Conservation (phyloP, 1,140 invertebrate genomes). For the Elymnias hypermnestra region DNA sequence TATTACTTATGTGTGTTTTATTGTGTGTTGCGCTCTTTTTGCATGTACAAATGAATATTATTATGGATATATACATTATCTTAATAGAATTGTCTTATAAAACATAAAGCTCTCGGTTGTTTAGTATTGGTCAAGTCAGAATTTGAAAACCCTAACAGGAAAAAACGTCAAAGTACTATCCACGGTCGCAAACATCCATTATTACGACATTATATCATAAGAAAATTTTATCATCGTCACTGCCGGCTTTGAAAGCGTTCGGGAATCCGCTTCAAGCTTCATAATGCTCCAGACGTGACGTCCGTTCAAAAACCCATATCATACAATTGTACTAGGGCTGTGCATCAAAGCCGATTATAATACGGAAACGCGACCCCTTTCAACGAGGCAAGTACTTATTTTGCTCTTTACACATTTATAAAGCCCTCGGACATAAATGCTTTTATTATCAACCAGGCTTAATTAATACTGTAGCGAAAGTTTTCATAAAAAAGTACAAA, state of each 20-base stretch:
- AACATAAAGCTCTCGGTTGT: too few relatives aligned
- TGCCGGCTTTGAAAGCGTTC: slow-evolving; percentile 38
- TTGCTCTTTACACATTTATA: slow-evolving; percentile 9
- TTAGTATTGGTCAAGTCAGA: too few relatives aligned
- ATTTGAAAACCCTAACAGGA: not conserved
- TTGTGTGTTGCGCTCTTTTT: too few relatives aligned
- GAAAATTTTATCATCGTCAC: slow-evolving; percentile 43
- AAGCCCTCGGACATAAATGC: slow-evolving; percentile 7
- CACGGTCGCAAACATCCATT: slow-evolving; percentile 15
- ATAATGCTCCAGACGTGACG: slow-evolving; percentile 45
- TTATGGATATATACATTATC: too few relatives aligned
- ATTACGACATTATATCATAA: slow-evolving; percentile 30
- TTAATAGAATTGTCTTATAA: too few relatives aligned
- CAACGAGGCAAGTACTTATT: slow-evolving; percentile 9
- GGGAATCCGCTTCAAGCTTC: slow-evolving; percentile 48
- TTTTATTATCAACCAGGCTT: not conserved
- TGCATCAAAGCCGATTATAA: slow-evolving; percentile 18
- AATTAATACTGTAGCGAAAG: too few relatives aligned
- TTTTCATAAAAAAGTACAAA: too few relatives aligned
- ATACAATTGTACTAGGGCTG: slow-evolving; percentile 40
- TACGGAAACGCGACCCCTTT: slow-evolving; percentile 17
- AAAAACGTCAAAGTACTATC: slow-evolving; percentile 11
- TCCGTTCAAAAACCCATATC: slow-evolving; percentile 25
- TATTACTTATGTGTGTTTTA: too few relatives aligned
- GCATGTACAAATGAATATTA: too few relatives aligned